These are phyloP conservation scores for Meteorus cinctellus DNA, from an alignment of 2,888 invertebrate genomes.

Conservation along the genomic window DNA sequence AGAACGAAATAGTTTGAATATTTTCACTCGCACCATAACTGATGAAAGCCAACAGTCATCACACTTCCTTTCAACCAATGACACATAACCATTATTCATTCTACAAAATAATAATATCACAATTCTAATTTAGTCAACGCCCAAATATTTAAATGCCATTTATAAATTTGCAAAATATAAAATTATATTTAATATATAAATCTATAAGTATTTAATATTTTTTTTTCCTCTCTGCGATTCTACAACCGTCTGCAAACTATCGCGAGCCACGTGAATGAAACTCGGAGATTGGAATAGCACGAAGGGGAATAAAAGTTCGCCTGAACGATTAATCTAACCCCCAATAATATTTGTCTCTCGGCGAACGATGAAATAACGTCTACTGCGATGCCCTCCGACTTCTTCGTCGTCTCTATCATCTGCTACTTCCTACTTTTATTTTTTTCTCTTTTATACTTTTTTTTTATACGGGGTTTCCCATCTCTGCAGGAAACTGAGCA, in stretches of 20 bases:
- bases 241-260: background rate
- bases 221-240: background rate
- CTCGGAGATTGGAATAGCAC: constrained; percentile 18
- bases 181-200: background rate
- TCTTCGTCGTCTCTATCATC: constrained; percentile 45
- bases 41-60: background rate
- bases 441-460: constrained; percentile 21
- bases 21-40: constrained; percentile 54
- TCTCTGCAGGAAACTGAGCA: constrained; percentile 28
- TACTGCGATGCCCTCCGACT: constrained; percentile 48
- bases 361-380: constrained; percentile 42
- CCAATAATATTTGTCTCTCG: constrained; percentile 59
- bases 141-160: background rate
- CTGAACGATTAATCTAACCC: constrained; percentile 56
- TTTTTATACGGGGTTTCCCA: background rate
- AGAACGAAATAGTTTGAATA: constrained; percentile 65
- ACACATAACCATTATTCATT: constrained; percentile 13
- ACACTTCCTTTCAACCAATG: constrained; percentile 21
- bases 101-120: background rate
- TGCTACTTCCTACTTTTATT: constrained; percentile 8
- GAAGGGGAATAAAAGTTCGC: constrained; percentile 44
- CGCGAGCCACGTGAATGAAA: background rate
- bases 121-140: constrained; percentile 48
- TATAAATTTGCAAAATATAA: background rate
- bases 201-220: background rate